Conservation (phyloP, 1,140 invertebrate genomes). For the Bathynomus jamesi region DNA sequence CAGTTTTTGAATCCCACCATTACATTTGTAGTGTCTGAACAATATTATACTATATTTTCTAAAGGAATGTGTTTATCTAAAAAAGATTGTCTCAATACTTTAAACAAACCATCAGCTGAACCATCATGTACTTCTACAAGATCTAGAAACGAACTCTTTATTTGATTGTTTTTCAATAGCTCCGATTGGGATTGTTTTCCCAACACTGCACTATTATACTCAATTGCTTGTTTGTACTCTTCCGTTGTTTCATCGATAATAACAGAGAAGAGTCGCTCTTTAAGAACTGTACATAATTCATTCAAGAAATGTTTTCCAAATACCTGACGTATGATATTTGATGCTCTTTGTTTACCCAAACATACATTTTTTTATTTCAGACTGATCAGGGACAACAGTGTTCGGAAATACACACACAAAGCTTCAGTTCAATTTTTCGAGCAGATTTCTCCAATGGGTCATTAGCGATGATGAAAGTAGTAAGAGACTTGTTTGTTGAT, state of each 20-base stretch:
- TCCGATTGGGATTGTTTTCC: too few relatives aligned
- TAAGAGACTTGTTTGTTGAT: background rate
- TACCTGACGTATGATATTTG: background rate
- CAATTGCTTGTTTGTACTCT: too few relatives aligned
- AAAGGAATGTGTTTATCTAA: slow-evolving; percentile 11
- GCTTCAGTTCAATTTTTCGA: background rate
- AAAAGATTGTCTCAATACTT: slow-evolving; percentile 5
- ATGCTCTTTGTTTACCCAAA: background rate
- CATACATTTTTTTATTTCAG: background rate
- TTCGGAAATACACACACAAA: background rate
- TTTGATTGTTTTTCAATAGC: too few relatives aligned
- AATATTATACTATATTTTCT: slow-evolving; percentile 17
- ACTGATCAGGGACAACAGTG: background rate
- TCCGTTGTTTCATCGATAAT: slow-evolving; percentile 13
- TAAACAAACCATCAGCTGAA: background rate
- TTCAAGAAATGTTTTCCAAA: background rate
- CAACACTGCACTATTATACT: too few relatives aligned
- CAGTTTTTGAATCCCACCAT: slow-evolving; percentile 26
- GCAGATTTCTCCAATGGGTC: background rate
- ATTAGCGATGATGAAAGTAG: background rate
- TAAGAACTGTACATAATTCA: background rate
- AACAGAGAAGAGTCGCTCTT: slow-evolving; percentile 5
- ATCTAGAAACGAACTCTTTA: slow-evolving; percentile 3
- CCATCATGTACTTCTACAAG: background rate
- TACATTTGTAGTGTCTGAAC: slow-evolving; percentile 29